These are phyloP conservation scores for Apostichopus japonicus DNA, from an alignment of 35 echinoderm and acorn worm species.

Conservation along the genomic window DNA sequence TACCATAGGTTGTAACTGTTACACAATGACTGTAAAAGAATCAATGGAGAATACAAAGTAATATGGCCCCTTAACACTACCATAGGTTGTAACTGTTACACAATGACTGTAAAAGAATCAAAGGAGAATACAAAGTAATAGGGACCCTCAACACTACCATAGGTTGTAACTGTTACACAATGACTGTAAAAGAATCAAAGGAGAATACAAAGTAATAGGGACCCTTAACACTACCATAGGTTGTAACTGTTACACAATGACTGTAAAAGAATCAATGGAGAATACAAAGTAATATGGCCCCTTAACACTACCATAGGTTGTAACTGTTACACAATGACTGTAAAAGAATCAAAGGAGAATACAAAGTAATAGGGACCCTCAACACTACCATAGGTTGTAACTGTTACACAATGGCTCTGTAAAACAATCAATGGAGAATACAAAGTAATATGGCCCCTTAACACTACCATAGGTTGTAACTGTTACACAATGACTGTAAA, in stretches of 20 bases:
- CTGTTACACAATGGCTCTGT: constrained; percentile 46
- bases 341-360: not conserved
- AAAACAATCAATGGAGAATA: too few species aligned
- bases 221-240: too few species aligned
- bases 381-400: constrained; percentile 23
- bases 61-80: not conserved
- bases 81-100: constrained; percentile 48
- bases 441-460: too few species aligned
- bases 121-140: not conserved
- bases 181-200: not conserved
- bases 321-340: too few species aligned
- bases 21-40: not conserved
- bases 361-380: too few species aligned
- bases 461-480: too few species aligned
- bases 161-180: constrained; percentile 44
- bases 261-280: too few species aligned
- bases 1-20: constrained; percentile 23
- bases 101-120: constrained; percentile 11
- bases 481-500: too few species aligned
- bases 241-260: too few species aligned
- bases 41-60: not conserved
- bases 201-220: too few species aligned
- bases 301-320: too few species aligned
- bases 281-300: too few species aligned
- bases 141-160: not conserved